Percentiles rank a stretch among this genome's conserved stretches.
These are phyloP conservation scores for Phrynocephalus forsythii DNA, from an alignment of 2,797 vertebrate species.

Conservation along the genomic window DNA sequence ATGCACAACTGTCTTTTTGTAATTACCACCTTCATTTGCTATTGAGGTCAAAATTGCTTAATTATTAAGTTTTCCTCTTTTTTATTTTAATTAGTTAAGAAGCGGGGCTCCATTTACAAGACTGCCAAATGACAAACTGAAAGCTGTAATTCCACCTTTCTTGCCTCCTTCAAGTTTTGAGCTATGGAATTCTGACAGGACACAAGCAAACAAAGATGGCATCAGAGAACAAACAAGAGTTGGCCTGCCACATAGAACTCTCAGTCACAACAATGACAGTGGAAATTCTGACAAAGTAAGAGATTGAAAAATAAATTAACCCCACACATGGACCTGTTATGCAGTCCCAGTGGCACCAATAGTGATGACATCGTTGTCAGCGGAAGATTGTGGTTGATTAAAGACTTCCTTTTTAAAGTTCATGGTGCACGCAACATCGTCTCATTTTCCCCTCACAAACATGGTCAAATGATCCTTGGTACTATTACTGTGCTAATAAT, in stretches of 20 bases:
- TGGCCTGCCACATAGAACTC: constrained; percentile 84
- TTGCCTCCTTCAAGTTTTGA: constrained; percentile 96
- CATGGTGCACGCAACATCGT: too few relatives aligned
- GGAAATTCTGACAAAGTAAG: constrained; percentile 90
- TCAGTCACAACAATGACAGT: constrained; percentile 83
- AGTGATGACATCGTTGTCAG: too few relatives aligned
- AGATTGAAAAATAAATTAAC: background rate
- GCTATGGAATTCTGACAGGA: constrained; percentile 92
- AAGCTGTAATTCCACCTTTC: constrained; percentile 97
- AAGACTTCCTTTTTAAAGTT: too few relatives aligned
- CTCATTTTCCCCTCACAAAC: background rate
- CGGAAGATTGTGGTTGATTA: too few relatives aligned
- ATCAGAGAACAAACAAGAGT: constrained; percentile 84
- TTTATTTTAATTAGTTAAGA: constrained; percentile 81
- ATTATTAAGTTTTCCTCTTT: background rate
- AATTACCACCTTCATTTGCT: constrained; percentile 1
- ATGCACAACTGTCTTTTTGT: background rate
- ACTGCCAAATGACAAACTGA: constrained; percentile 94
- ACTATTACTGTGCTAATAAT: too few relatives aligned
- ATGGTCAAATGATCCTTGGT: background rate
- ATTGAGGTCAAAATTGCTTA: constrained; percentile 5
- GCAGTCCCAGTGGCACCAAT: too few relatives aligned
- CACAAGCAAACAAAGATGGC: constrained; percentile 82
- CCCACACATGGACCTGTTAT: background rate
- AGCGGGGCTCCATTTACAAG: constrained; percentile 92